Base-by-base conservation (phyloP, 2,113 vertebrate species). In the Podarcis cretensis region DNA sequence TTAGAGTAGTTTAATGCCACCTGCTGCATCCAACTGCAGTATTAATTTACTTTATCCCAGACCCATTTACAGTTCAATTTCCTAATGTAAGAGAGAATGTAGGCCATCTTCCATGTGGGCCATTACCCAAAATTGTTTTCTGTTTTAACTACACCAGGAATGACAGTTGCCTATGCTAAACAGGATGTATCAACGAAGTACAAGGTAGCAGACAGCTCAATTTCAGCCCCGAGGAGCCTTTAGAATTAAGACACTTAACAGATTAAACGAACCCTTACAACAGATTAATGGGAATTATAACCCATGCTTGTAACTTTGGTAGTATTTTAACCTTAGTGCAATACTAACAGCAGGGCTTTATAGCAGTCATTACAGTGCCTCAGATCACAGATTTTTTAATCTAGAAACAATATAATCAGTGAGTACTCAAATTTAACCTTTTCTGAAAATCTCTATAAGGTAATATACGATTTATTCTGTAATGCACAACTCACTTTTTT, bases 21-120 rank as follows among this genome's bases (percentile, higher is more conserved):
- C 7, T n/a, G 43, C n/a, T 18, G 23, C 25, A 59, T 40, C 65
- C 48, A 84, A 21, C 81, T 69, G 43, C 59, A 66, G 32, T 3
- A 73, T n/a, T 77, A 16, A 59, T 59, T 35, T 40, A 21, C 27
- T 6, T 75, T 21, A 69, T 54, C 20, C 63, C 12, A 71, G 69
- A 71, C 30, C 25, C 25, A 32, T 86, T 79, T 79, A 68, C 16
- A 79, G 65, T 54, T 54, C 40, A 76, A 59, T 89, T 71, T 89
- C n/a, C 82, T 71, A 73, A 89, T 79, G 65, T 79, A 71, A 59
- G 65, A 79, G 73, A 68, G 63, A 79, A 84, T 59, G 59, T 68
- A 83, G 59, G n/a, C 81, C 59, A 83, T 23, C 87, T 8, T 68
- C 16, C n/a, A 1, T 7, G 16, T n/a, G 65, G 3, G 32, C 43